These are phyloP conservation scores for Pampusana beccarii DNA, from an alignment of 2,113 vertebrate species.

Conservation along the genomic window DNA sequence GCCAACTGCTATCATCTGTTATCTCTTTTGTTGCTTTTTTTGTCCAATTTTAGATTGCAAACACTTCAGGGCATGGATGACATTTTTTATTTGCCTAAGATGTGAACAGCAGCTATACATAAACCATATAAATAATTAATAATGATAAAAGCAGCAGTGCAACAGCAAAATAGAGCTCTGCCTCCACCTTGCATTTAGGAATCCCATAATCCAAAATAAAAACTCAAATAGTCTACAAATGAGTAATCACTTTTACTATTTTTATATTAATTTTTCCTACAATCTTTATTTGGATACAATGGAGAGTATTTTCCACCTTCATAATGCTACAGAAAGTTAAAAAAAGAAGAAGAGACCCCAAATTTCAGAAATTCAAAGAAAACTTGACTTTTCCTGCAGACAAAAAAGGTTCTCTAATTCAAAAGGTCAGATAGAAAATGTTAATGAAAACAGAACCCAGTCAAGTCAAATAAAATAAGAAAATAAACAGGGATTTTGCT, in stretches of 20 bases:
- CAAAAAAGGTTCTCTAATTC: conserved; percentile 57
- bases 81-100: conserved; percentile 9
- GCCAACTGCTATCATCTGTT: neutral
- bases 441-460: conserved; percentile 75
- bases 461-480: conserved; percentile 72
- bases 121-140: conserved; percentile 27
- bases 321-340: neutral
- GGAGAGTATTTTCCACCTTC: neutral
- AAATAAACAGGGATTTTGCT: conserved; percentile 76
- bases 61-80: conserved; percentile 20
- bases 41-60: conserved; percentile 26
- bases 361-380: conserved; percentile 35
- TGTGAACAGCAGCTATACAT: neutral
- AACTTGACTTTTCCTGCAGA: conserved; percentile 18
- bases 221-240: neutral
- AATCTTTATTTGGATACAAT: neutral
- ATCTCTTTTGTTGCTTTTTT: neutral
- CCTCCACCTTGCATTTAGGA: neutral
- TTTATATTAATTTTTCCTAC: neutral
- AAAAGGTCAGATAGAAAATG: conserved; percentile 73
- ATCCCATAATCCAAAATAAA: neutral
- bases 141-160: neutral
- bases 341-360: neutral
- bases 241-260: neutral
- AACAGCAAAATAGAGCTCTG: neutral